Evolutionary conservation across 2,113 vertebrate species (phyloP), one percentile per base, ranked within the genome.

Genomic region (Psammodynastes pulverulentus): DNA sequence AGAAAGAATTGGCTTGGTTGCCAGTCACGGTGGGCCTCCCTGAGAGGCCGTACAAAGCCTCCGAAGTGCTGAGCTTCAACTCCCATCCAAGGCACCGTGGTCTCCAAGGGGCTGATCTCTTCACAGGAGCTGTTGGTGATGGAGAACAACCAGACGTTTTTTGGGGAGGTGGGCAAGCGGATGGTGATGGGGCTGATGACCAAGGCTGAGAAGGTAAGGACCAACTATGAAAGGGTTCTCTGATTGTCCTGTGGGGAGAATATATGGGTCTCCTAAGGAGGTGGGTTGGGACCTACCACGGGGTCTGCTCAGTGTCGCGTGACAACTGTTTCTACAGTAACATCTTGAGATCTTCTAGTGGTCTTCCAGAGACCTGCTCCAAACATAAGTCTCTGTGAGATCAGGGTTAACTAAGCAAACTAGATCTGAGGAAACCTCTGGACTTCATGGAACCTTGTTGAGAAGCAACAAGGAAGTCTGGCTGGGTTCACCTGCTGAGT

Each of bases 151-250:
- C 98, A 98, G 90, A 96, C 97, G 0, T 99, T 99, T 96, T 99
- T 99, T 91, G 98, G 98, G 96, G 98, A 99, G 94, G 98, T 98
- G 9, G 99, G 99, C 92, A 99, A 99, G 94, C 98, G 98, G 96
- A 99, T 99, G 98, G 98, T 99, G 94, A 96, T 96, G 12, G 99
- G 99, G 91, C 97, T 99, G 79, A 98, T 99, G 98, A 98, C 98
- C 93, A 99, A 98, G 95, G 98, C 99, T 86, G 98, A 98, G 94
- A 99, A 99, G 98, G 99, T 99, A 98, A 34, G 94, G 1, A 23
- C 15, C 24, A 21, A 39, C 2, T 6, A 19, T 19, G 67, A 7
- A 39, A 39, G 67, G 6, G 13, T 39, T 72, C 5, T 72, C 29
- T 34, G 67, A 34, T 34, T 34, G 67, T 72, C n/a, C n/a, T 79